Percentiles rank a stretch among this genome's conserved stretches.
phyloP scores from a whole-genome alignment of 2,113 vertebrate species.

The Dryoscopus gambensis region DNA sequence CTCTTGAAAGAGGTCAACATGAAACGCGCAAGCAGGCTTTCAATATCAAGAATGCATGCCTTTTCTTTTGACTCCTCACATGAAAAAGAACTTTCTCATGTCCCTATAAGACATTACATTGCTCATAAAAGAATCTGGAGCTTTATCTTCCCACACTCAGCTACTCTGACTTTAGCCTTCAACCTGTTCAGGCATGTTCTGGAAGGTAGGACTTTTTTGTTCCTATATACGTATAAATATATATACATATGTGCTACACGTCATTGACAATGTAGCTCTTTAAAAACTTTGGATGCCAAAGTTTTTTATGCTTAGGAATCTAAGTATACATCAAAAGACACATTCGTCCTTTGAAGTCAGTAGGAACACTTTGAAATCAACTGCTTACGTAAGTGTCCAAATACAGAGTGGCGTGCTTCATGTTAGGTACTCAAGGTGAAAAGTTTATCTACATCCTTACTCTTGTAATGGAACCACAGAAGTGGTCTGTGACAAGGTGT shows the following conservation, averaged over 20 bases:
- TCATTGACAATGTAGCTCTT: not conserved
- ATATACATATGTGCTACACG: not conserved
- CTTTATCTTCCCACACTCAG: not conserved
- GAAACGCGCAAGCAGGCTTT: not conserved
- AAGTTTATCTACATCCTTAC: not conserved
- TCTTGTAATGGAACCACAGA: not conserved
- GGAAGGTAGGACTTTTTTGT: not conserved
- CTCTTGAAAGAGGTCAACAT: not conserved
- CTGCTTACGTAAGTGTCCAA: not conserved
- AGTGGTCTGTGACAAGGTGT: not conserved
- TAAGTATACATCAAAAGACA: constrained; percentile 11
- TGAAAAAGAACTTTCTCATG: not conserved
- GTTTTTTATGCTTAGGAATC: not conserved
- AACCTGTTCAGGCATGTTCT: not conserved
- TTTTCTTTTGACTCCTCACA: not conserved
- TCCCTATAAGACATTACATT: not conserved
- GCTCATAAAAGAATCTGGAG: not conserved
- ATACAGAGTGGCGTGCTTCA: accelerated
- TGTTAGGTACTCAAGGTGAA: not conserved
- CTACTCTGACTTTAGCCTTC: not conserved
- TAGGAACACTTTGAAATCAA: not conserved
- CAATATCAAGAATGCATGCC: not conserved
- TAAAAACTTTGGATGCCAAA: not conserved
- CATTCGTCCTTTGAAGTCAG: not conserved
- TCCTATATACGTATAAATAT: not conserved